Base-by-base conservation (phyloP, 2,797 vertebrate species). In the Rhynchonycteris naso region DNA sequence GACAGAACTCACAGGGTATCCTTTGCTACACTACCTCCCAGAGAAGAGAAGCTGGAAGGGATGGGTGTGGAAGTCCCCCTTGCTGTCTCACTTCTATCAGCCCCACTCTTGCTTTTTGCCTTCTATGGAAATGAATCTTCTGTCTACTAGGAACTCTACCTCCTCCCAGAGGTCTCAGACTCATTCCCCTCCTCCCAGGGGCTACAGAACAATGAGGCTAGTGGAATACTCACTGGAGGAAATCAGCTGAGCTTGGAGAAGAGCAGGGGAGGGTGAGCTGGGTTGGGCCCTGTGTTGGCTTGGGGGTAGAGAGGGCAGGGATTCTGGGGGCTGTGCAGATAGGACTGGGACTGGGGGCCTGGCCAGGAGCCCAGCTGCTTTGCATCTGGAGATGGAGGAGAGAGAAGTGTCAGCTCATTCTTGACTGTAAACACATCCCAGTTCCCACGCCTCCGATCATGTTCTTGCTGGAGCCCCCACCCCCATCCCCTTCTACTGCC, bases 361-460 rank as follows among this genome's bases (percentile, higher is more conserved):
- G 96, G 97, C 95, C 8, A 0, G 65, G 61, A 72, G 89, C 97
- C 97, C 95, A 89, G 93, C 52, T 14, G 43, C 30, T 93, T 81
- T 86, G 92, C 87, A 58, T 93, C 91, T 91, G 14, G 96, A 97
- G 94, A 93, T 96, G 94, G 91, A 93, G 71, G 84, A 84, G 86
- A 92, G 88, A 94, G 81, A 88, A 79, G 43, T 59, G 76, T 83
- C 80, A 50, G 56, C 90, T 93, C 47, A 24, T 78, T 95, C 94
- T 54, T 43, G 69, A 93, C 92, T 79, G 35, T 71, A 88, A 80
- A 79, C 85, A 85, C 71, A 26, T 63, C 6, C 61, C 18, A 0
- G 90, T 97, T 97, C 97, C 97, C 97, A 97, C 87, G 96, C 85
- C 93, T 91, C 88, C 43, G 78, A 28, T 35, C 11, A 0, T 3